Percentiles rank a stretch among this genome's conserved stretches.
phyloP scores from a whole-genome alignment of 2,797 vertebrate species.

The Lutjanus campechanus region DNA sequence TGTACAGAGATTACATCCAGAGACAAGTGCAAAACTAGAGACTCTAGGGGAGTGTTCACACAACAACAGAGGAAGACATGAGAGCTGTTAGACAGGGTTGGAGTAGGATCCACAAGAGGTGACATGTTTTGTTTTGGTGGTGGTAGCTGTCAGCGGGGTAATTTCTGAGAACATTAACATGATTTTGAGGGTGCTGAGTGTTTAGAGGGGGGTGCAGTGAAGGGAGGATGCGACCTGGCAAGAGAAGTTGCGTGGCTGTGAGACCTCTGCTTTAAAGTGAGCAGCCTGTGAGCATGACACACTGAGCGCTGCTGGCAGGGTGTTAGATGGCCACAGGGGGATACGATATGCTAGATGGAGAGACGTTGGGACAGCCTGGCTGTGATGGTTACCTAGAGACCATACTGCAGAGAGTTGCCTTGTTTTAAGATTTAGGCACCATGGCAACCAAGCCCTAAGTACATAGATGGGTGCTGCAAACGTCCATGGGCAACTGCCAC shows the following conservation, averaged over 20 bases:
- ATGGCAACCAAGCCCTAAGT: conserved; percentile 59
- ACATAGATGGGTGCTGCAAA: conserved; percentile 38
- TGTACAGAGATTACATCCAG: conserved; percentile 54
- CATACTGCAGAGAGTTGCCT: conserved; percentile 42
- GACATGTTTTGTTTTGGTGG: conserved; percentile 41
- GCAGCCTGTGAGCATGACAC: conserved; percentile 63
- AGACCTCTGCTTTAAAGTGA: conserved; percentile 71
- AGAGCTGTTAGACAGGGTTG: conserved; percentile 49
- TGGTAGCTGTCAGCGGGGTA: conserved; percentile 19
- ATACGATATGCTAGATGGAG: conserved; percentile 25
- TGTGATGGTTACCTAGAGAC: conserved; percentile 57
- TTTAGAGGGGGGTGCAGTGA: conserved; percentile 20
- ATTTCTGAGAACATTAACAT: conserved; percentile 49
- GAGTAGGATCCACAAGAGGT: conserved; percentile 51
- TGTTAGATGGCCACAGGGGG: conserved; percentile 58
- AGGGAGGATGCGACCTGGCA: conserved; percentile 43
- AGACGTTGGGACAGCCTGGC: conserved; percentile 55
- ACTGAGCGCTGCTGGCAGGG: conserved; percentile 74
- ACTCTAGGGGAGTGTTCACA: conserved; percentile 50
- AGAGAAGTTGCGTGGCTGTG: conserved; percentile 56
- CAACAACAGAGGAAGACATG: conserved; percentile 58
- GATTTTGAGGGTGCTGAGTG: conserved; percentile 29
- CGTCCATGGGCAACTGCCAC: conserved; percentile 32
- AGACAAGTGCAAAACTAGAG: conserved; percentile 49
- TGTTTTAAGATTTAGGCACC: conserved; percentile 53